These are phyloP conservation scores for Nibea coibor DNA, from an alignment of 2,113 vertebrate genomes.

Conservation along the genomic window DNA sequence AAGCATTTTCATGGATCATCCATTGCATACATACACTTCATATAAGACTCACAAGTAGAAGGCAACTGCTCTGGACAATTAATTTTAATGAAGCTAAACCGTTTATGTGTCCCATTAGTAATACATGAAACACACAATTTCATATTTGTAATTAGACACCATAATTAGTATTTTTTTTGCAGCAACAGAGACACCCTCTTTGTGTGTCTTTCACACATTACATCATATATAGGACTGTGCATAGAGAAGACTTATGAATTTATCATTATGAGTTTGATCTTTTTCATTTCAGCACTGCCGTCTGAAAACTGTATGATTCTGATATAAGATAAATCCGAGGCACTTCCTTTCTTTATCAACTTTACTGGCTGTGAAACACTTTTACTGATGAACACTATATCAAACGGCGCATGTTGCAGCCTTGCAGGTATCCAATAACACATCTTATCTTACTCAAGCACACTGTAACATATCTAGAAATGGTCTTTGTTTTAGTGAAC, in stretches of 20 bases:
- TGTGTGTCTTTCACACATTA: not conserved
- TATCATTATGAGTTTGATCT: not conserved
- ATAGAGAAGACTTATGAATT: not conserved
- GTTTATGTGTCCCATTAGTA: not conserved
- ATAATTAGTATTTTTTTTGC: conserved; percentile 5
- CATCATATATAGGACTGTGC: not conserved
- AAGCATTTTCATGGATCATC: not conserved
- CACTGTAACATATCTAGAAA: not conserved
- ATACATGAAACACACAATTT: not conserved
- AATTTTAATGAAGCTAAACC: not conserved
- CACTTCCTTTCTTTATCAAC: not conserved
- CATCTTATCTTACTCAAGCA: not conserved
- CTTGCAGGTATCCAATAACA: not conserved
- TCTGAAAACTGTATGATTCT: conserved; percentile 1
- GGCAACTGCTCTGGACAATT: not conserved
- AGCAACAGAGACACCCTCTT: not conserved
- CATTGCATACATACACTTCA: too few relatives aligned
- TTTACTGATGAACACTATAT: not conserved
- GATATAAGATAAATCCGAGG: not conserved
- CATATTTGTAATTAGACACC: conserved; percentile 4
- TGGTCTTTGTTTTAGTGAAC: not conserved
- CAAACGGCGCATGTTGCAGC: not conserved
- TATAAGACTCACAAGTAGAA: not conserved
- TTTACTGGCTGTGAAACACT: conserved; percentile 16
- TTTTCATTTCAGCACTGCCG: not conserved